Evolutionary conservation across 2,888 invertebrate genomes (phyloP).

Genomic region (Lasioglossum lativentre): DNA sequence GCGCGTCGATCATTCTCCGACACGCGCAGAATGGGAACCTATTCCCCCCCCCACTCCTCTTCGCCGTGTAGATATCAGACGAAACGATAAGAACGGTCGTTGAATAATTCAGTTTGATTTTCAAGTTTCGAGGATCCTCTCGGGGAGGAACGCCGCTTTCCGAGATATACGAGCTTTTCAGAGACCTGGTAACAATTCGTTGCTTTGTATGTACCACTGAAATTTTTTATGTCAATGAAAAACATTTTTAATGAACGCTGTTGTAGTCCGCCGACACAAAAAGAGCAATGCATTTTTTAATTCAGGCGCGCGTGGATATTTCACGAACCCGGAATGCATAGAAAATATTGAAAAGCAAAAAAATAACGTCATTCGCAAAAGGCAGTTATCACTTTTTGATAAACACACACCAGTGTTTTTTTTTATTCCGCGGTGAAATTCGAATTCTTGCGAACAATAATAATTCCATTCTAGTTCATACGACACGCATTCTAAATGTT

Average conservation of each 20-base stretch:
- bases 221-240: too few relatives aligned
- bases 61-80: background rate
- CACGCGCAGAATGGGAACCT: background rate
- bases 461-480: background rate
- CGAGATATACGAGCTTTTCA: background rate
- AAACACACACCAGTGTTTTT: background rate
- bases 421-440: background rate
- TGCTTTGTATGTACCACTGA: too few relatives aligned
- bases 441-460: background rate
- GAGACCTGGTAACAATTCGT: too few relatives aligned
- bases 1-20: background rate
- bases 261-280: too few relatives aligned
- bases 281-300: too few relatives aligned
- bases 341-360: too few relatives aligned
- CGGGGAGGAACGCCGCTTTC: background rate
- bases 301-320: too few relatives aligned
- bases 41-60: too few relatives aligned
- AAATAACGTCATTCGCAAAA: too few relatives aligned
- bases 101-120: background rate
- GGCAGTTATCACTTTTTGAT: too few relatives aligned
- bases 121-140: background rate
- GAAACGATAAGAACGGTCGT: background rate
- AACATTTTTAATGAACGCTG: too few relatives aligned
- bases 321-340: too few relatives aligned
- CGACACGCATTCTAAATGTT: background rate